Evolutionary conservation across 2,797 vertebrate species (phyloP).

Genomic region (Notamacropus eugenii): DNA sequence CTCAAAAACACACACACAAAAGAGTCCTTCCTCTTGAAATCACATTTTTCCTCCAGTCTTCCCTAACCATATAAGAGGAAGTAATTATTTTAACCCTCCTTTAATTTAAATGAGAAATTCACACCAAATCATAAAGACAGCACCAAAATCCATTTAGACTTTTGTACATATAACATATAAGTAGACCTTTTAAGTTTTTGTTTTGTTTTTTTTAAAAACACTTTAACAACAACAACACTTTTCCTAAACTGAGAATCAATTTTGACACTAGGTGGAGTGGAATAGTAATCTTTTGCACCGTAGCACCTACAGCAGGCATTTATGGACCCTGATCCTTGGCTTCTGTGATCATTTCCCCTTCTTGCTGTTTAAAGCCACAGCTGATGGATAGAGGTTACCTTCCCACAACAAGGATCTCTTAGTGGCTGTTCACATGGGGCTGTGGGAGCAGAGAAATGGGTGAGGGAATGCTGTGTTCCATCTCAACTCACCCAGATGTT

Average conservation of each 20-base stretch:
- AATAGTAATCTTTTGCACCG: not conserved
- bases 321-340: not conserved
- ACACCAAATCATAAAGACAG: not conserved
- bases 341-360: not conserved
- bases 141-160: not conserved
- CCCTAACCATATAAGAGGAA: not conserved
- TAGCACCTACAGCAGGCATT: not conserved
- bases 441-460: not conserved
- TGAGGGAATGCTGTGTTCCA: not conserved
- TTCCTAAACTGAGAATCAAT: not conserved
- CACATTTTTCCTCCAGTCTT: not conserved
- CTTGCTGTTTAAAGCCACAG: not conserved
- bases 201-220: not conserved
- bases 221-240: not conserved
- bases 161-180: not conserved
- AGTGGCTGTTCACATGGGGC: not conserved
- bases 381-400: not conserved
- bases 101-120: not conserved
- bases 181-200: not conserved
- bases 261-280: not conserved
- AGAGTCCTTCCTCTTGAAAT: not conserved
- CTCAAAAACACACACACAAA: not conserved
- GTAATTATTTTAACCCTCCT: not conserved
- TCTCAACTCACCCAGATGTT: not conserved
- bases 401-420: not conserved